Evolutionary conservation across 2,888 invertebrate species (phyloP).

Genomic region (Phengaris alcon): DNA sequence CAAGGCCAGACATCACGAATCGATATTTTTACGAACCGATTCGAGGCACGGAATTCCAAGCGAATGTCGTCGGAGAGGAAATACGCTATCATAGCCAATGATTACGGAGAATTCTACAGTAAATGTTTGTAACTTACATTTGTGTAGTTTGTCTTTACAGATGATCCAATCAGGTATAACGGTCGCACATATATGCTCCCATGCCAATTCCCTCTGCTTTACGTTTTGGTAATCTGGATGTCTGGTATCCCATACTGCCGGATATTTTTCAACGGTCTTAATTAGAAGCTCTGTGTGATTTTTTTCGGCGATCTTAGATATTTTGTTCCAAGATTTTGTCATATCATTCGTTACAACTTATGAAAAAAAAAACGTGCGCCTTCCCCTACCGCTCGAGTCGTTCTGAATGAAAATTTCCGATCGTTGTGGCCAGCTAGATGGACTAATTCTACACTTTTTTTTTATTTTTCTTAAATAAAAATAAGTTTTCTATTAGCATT

Average conservation of each 20-base stretch:
- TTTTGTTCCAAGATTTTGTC: not conserved
- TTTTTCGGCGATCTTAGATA: not conserved
- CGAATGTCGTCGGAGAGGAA: not conserved
- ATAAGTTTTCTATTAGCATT: too few species aligned
- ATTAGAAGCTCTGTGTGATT: not conserved
- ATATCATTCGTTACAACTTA: not conserved
- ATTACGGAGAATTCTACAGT: not conserved
- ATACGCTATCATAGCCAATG: not conserved
- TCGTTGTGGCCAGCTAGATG: not conserved
- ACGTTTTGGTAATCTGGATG: not conserved
- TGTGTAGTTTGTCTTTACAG: not conserved
- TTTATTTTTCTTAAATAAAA: not conserved
- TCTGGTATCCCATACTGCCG: not conserved
- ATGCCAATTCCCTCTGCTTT: not conserved
- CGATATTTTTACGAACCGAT: not conserved
- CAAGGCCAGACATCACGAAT: too few species aligned
- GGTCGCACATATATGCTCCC: not conserved
- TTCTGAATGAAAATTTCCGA: constrained; percentile 3
- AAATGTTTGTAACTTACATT: not conserved
- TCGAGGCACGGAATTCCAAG: not conserved
- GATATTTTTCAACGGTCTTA: not conserved
- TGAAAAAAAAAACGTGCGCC: not conserved
- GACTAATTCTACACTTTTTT: not conserved
- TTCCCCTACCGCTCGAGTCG: not conserved
- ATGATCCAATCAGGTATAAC: not conserved